These are phyloP conservation scores for Microtus oregoni DNA, from an alignment of 2,113 vertebrate species.

Conservation along the genomic window DNA sequence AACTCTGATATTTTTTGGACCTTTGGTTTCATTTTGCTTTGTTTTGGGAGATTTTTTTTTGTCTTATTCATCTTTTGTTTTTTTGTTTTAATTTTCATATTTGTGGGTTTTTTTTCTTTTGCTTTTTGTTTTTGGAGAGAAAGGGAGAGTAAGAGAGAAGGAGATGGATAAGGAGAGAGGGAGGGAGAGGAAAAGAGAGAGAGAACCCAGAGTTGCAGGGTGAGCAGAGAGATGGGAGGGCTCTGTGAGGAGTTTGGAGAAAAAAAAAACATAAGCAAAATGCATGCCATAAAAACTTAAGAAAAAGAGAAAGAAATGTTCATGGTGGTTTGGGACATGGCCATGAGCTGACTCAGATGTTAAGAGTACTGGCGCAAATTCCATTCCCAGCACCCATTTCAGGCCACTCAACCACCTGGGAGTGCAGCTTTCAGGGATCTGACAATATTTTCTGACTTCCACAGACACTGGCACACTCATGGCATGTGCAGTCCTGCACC, in stretches of 20 bases:
- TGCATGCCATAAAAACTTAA: background rate
- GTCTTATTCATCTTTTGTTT: background rate
- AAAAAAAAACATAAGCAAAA: background rate
- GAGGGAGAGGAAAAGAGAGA: background rate
- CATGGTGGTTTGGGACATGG: background rate
- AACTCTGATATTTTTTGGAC: background rate
- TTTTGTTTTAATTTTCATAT: background rate
- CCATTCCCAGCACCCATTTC: background rate
- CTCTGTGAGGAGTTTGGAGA: background rate
- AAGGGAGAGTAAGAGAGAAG: no score
- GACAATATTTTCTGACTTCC: background rate
- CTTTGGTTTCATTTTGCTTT: background rate
- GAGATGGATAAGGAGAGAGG: background rate
- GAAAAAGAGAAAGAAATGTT: background rate
- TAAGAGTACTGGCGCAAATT: background rate
- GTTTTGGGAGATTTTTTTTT: background rate
- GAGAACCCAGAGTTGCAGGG: background rate
- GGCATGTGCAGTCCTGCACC: background rate
- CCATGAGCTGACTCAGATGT: background rate
- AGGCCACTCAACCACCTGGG: background rate
- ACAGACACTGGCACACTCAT: background rate
- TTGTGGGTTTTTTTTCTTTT: background rate
- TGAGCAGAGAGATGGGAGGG: background rate
- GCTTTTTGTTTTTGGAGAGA: background rate
- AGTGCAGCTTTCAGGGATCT: background rate